A percentile compares a stretch with the other conserved stretches of the same genome.
These are phyloP conservation scores for Dasysyrphus tricinctus DNA, from an alignment of 2,888 invertebrate genomes.

Conservation along the genomic window DNA sequence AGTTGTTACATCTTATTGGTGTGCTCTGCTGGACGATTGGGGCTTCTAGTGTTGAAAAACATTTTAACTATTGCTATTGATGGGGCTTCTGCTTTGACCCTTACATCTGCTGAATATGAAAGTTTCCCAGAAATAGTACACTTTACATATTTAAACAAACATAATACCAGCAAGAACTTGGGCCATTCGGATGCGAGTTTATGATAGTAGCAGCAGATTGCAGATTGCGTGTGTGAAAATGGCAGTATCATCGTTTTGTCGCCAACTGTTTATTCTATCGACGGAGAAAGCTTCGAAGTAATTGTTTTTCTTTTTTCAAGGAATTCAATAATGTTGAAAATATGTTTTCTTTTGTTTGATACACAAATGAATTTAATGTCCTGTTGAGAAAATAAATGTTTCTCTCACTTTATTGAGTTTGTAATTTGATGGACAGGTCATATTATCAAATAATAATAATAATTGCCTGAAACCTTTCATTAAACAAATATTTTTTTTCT, in stretches of 20 bases:
- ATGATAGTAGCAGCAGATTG: not conserved
- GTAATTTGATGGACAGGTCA: too few relatives aligned
- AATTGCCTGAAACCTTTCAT: too few relatives aligned
- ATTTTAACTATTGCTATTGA: slow-evolving; percentile 5
- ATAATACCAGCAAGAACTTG: slow-evolving; percentile 32
- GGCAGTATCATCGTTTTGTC: not conserved
- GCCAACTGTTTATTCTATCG: too few relatives aligned
- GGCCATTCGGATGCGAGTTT: slow-evolving; percentile 22
- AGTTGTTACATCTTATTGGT: not conserved
- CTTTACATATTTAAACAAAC: slow-evolving; percentile 50
- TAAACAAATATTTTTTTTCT: too few relatives aligned
- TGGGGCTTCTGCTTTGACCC: not conserved
- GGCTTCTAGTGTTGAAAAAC: slow-evolving; percentile 12
- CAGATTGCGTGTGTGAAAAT: not conserved
- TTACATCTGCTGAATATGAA: slow-evolving; percentile 29
- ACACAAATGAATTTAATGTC: too few relatives aligned
- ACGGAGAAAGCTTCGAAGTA: not conserved
- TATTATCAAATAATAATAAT: too few relatives aligned
- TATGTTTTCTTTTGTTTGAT: too few relatives aligned
- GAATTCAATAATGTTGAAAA: too few relatives aligned
- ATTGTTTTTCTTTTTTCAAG: not conserved
- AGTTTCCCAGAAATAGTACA: slow-evolving; percentile 56
- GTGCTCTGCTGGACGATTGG: not conserved
- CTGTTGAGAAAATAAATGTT: too few relatives aligned
- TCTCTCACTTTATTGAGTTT: too few relatives aligned